Evolutionary conservation across 2,113 vertebrate species (phyloP).

Genomic region (Climacteris rufus): DNA sequence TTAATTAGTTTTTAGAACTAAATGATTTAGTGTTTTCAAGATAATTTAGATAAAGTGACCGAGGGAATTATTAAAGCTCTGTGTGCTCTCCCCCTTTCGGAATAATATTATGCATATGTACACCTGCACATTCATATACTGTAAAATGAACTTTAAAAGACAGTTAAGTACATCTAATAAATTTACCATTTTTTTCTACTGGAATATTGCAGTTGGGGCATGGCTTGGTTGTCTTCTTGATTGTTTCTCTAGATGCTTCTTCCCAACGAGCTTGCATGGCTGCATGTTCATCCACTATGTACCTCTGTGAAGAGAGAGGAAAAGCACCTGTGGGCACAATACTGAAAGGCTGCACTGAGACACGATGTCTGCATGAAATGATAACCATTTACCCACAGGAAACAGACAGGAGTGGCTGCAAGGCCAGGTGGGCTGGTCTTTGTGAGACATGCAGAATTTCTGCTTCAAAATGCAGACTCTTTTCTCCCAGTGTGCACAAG

Average conservation of each 20-base stretch:
- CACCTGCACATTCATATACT: not conserved
- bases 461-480: not conserved
- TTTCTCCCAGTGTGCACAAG: not conserved
- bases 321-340: not conserved
- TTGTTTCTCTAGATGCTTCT: slow-evolving; percentile 79
- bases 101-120: not conserved
- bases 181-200: slow-evolving; percentile 85
- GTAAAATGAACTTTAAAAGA: not conserved
- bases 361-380: not conserved
- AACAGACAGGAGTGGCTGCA: not conserved
- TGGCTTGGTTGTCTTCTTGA: slow-evolving; percentile 82
- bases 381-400: not conserved
- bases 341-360: not conserved
- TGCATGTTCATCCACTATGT: slow-evolving; percentile 74
- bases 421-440: not conserved
- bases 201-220: slow-evolving; percentile 86
- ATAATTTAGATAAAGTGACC: not conserved
- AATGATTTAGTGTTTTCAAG: not conserved
- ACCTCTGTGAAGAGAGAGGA: slow-evolving; percentile 68
- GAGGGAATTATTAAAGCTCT: not conserved
- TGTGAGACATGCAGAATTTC: not conserved
- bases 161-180: not conserved
- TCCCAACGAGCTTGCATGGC: slow-evolving; percentile 85
- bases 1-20: not conserved
- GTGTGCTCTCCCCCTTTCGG: not conserved